Evolutionary conservation across 2,797 vertebrate species (phyloP), one percentile per base, ranked within the genome.

Genomic region (Sphaeramia orbicularis): DNA sequence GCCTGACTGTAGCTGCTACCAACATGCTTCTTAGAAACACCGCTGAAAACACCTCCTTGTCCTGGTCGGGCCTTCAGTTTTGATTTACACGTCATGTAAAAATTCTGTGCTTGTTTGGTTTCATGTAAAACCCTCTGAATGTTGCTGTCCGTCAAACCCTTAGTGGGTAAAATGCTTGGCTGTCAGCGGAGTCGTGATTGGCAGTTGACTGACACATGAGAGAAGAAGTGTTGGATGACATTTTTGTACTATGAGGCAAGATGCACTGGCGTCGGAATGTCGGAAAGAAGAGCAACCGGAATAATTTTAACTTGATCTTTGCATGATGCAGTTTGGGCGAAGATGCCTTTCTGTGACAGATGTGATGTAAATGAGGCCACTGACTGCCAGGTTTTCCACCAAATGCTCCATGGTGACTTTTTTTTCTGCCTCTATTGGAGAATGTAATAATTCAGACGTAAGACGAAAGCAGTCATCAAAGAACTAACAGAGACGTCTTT

Each of bases 131-230:
- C 24, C 30, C 12, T 37, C 27, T n/a, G 56, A 37, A 35, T 21
- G 6, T 36, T 5, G 40, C 53, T 56, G 69, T 63, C 63, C 18
- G 7, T 73, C 74, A 63, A 45, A 60, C 19, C 10, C 19, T 40
- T 11, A n/a, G 27, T 52, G 15, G 36, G 66, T 35, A 77, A 64
- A 51, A 51, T 47, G 65, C 61, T 40, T 27, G 3, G 58, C 74
- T 73, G 59, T 40, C 59, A n/a, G 59, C 15, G 1, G 36, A 55
- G 54, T 0, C 44, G 3, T 65, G 77, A 80, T 10, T 81, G 82
- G 70, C 77, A 67, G 64, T 11, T 36, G 37, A 36, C 16, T 10
- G 44, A 52, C 15, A 52, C 63, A 64, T 16, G 13, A 8, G 37
- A 62, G 51, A 35, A 16, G 48, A 43, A 30, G 37, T 48, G 44